Evolutionary conservation across 2,888 invertebrate species (phyloP).

Genomic region (Pedicia rivosa): DNA sequence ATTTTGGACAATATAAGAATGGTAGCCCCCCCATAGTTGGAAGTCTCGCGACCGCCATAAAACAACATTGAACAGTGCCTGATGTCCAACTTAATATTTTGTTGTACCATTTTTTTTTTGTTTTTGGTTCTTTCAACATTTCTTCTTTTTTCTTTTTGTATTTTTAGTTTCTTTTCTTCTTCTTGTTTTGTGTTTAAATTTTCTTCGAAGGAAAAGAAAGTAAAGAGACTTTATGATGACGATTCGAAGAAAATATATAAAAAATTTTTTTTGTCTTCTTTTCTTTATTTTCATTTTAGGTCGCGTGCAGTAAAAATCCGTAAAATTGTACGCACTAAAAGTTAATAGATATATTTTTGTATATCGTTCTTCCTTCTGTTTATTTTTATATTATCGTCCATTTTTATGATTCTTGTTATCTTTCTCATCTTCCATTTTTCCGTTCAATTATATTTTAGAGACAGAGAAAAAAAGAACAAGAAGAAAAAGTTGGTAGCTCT

Average conservation of each 20-base stretch:
- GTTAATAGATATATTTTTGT: too few species aligned
- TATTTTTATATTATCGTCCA: too few species aligned
- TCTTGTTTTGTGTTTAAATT: neutral
- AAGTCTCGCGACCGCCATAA: conserved; percentile 5
- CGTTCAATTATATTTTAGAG: too few species aligned
- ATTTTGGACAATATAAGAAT: too few species aligned
- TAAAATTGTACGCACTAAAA: too few species aligned
- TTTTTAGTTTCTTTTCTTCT: neutral
- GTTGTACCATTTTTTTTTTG: neutral
- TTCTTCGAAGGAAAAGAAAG: neutral
- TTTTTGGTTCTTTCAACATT: neutral
- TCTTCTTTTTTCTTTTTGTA: neutral
- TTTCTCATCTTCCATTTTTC: too few species aligned
- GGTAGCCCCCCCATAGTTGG: conserved; percentile 1
- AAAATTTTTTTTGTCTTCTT: neutral
- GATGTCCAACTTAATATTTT: too few species aligned
- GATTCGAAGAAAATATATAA: neutral
- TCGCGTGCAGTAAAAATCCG: conserved; percentile 6
- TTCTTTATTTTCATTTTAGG: conserved; percentile 2
- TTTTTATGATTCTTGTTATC: too few species aligned
- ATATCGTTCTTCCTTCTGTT: conserved; percentile 1
- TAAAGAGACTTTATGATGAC: neutral
- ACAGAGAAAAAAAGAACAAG: too few species aligned
- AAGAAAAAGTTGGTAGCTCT: too few species aligned
- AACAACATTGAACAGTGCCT: too few species aligned